phyloP scores from a whole-genome alignment of 2,797 vertebrate genomes.

The Salarias fasciatus region DNA sequence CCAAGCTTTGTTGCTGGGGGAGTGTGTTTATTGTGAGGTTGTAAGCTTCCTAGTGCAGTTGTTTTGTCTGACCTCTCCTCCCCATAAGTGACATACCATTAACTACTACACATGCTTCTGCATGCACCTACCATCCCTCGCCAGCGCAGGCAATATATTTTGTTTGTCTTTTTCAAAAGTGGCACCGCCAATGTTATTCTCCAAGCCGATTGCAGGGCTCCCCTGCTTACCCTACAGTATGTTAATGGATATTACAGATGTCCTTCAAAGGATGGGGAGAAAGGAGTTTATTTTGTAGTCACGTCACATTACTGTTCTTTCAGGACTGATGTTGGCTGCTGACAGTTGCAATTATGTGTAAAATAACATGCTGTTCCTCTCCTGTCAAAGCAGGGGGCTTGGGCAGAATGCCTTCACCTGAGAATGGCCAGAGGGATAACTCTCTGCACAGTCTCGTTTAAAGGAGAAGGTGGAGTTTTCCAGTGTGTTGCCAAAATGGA shows the following conservation, averaged over 20 bases:
- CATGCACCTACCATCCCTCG: slow-evolving; percentile 72
- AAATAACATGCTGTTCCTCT: slow-evolving; percentile 90
- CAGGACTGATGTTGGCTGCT: slow-evolving; percentile 88
- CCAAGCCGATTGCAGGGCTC: slow-evolving; percentile 42
- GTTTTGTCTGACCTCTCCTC: slow-evolving; percentile 83
- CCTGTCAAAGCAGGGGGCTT: slow-evolving; percentile 84
- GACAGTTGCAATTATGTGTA: slow-evolving; percentile 94
- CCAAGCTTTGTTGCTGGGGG: slow-evolving; percentile 70
- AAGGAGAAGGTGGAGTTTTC: slow-evolving; percentile 56
- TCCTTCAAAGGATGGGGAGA: slow-evolving; percentile 85
- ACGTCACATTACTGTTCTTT: slow-evolving; percentile 91
- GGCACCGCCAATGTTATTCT: slow-evolving; percentile 37
- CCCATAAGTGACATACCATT: slow-evolving; percentile 83
- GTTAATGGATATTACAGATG: slow-evolving; percentile 83
- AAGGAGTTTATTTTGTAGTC: slow-evolving; percentile 88
- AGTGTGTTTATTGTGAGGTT: slow-evolving; percentile 65
- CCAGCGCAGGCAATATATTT: slow-evolving; percentile 81
- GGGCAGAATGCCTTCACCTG: slow-evolving; percentile 83
- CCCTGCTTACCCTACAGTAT: slow-evolving; percentile 69
- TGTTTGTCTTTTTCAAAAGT: slow-evolving; percentile 75
- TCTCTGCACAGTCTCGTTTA: slow-evolving; percentile 78
- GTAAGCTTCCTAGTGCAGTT: slow-evolving; percentile 77
- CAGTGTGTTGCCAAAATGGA: slow-evolving; percentile 39
- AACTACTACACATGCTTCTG: slow-evolving; percentile 82
- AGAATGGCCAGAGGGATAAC: slow-evolving; percentile 88